A percentile compares a stretch with the other conserved stretches of the same genome.
Evolutionary conservation across 2,888 invertebrate genomes (phyloP).

Genomic region (Dinocampus coccinellae): DNA sequence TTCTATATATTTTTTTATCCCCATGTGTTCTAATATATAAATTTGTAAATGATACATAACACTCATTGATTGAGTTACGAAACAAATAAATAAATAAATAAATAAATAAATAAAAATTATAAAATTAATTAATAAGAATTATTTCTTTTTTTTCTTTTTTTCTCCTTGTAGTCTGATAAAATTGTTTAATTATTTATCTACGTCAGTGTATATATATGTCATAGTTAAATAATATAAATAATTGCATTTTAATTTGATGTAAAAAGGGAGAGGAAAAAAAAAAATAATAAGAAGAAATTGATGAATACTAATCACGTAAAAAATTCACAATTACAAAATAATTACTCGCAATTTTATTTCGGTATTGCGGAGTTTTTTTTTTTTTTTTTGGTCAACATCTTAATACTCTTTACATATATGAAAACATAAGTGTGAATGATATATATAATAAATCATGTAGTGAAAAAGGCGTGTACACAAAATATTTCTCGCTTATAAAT

Average conservation of each 20-base stretch:
- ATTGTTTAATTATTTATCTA: too few relatives aligned
- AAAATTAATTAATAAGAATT: too few relatives aligned
- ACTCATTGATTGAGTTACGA: too few relatives aligned
- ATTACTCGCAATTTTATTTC: conserved; percentile 54
- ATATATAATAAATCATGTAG: background rate
- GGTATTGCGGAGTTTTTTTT: background rate
- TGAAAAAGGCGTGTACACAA: background rate
- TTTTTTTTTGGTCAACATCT: background rate
- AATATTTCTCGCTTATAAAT: background rate
- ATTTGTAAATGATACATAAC: too few relatives aligned
- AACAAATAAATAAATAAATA: too few relatives aligned
- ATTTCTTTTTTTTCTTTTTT: too few relatives aligned
- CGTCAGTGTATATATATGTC: background rate
- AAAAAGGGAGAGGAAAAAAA: conserved; percentile 43
- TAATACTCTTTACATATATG: background rate
- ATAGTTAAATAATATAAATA: background rate
- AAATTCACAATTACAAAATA: conserved; percentile 58
- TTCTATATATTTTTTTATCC: too few relatives aligned
- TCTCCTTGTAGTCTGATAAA: too few relatives aligned
- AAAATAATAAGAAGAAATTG: background rate
- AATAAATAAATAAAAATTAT: too few relatives aligned
- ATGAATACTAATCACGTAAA: too few relatives aligned
- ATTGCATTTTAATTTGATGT: background rate
- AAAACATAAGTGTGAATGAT: background rate
- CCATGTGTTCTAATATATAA: too few relatives aligned